Conservation (phyloP, 2,888 invertebrate genomes). For the Thecocarcelia acutangulata region DNA sequence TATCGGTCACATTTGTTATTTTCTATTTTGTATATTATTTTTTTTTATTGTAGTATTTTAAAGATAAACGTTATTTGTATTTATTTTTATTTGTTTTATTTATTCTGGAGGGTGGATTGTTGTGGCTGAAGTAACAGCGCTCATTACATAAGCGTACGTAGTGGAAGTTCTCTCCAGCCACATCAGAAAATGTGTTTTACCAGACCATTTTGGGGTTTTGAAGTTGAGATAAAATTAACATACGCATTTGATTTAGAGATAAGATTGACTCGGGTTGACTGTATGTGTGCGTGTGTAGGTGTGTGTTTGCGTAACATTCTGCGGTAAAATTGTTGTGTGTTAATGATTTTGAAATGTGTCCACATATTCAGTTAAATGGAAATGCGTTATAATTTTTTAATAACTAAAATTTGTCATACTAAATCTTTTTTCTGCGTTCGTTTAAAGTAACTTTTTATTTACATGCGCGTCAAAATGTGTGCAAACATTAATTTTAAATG, state of each 20-base stretch:
- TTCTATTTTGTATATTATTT: not conserved
- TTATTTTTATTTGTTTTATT: slow-evolving; percentile 40
- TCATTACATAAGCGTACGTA: not conserved
- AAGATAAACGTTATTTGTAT: slow-evolving; percentile 47
- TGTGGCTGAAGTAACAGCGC: slow-evolving; percentile 30
- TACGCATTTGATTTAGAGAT: slow-evolving; percentile 51
- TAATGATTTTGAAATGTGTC: slow-evolving; percentile 19
- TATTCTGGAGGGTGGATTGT: slow-evolving; percentile 31
- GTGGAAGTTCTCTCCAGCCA: not conserved
- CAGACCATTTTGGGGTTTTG: slow-evolving; percentile 22
- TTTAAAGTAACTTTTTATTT: no score
- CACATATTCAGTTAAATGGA: not conserved
- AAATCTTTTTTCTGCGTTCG: no score
- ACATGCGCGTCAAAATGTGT: not conserved
- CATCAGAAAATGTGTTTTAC: no score
- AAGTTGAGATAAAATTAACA: slow-evolving; percentile 51
- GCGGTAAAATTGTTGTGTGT: slow-evolving; percentile 13
- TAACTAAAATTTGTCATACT: no score
- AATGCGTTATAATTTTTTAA: no score
- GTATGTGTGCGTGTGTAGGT: slow-evolving; percentile 1
- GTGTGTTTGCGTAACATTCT: slow-evolving; percentile 8
- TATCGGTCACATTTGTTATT: slow-evolving; percentile 26
- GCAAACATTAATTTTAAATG: not conserved
- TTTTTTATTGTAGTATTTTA: slow-evolving; percentile 36
- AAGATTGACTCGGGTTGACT: slow-evolving; percentile 11